Evolutionary conservation across 2,113 vertebrate genomes (phyloP).

Genomic region (Guaruba guarouba): DNA sequence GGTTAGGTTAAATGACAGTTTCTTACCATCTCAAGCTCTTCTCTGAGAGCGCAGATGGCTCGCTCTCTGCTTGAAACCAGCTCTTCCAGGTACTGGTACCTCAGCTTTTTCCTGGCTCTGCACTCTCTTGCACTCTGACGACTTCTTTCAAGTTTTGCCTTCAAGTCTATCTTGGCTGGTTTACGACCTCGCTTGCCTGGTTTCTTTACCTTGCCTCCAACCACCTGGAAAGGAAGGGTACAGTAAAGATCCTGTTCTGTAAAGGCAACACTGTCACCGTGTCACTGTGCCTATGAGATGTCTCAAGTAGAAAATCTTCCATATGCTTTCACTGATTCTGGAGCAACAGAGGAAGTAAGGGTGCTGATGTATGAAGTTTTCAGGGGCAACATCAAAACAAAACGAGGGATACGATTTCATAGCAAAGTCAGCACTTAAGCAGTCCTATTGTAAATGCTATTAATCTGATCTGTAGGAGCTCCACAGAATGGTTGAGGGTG

Average conservation of each 20-base stretch:
- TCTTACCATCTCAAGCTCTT: conserved; percentile 96
- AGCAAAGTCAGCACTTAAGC: neutral
- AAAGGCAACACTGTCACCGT: neutral
- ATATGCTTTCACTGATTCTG: neutral
- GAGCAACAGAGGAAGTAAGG: neutral
- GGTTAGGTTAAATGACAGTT: neutral
- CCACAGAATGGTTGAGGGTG: neutral
- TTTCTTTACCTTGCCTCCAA: conserved; percentile 95
- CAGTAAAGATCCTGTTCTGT: neutral
- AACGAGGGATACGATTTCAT: neutral
- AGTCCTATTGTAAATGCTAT: neutral
- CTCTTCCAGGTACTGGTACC: conserved; percentile 97
- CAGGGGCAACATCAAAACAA: neutral
- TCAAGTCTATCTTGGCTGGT: conserved; percentile 96
- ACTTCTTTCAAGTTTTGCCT: conserved; percentile 96
- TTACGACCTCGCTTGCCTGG: conserved; percentile 95
- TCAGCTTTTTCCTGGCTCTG: conserved; percentile 91
- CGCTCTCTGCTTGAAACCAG: conserved; percentile 94
- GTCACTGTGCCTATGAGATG: neutral
- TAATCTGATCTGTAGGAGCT: neutral
- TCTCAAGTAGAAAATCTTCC: neutral
- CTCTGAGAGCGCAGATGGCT: conserved; percentile 93
- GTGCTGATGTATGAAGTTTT: neutral
- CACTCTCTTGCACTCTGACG: conserved; percentile 95
- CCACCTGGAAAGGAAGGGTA: conserved; percentile 73